Base-by-base conservation (phyloP, 2,797 vertebrate genomes). In the Meda fulgida region DNA sequence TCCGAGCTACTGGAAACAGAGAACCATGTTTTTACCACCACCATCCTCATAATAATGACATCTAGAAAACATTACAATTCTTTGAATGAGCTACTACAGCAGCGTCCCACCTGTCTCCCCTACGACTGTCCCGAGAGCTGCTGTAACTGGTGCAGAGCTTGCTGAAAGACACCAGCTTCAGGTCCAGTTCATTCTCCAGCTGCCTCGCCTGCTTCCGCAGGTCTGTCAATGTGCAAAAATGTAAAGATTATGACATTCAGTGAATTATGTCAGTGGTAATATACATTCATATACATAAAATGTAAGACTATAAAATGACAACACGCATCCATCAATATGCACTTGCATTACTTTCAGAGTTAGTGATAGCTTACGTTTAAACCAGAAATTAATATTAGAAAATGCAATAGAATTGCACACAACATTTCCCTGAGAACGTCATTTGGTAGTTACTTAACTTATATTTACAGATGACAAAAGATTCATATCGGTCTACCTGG, bases 111-210 rank as follows among this genome's bases (percentile, higher is more conserved):
- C 96, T 97, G 91, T 99, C 97, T 92, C 93, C 93, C 93, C 96
- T 94, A 21, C 96, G 95, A 90, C 97, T 97, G 88, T 99, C 98
- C 78, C 98, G 95, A 75, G 91, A 87, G 88, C 94, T 92, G 91
- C 95, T 97, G 92, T 97, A 99, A 93, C 97, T 98, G 89, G 98
- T 99, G 91, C 98, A 99, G 13, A 99, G 94, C 92, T 99, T 99
- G 93, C 98, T 99, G 95, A 99, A 99, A 86, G 98, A 99, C 51
- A 99, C 98, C 89, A 99, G 92, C 90, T 99, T 99, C 90, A 99
- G 92, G 92, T 99, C 98, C 65, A 99, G 96, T 92, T 99, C 98
- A 55, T 98, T 99, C 93, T 99, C 98, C 92, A 99, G 91, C 92
- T 99, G 98, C 86, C 98, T 95, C 55, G 98, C 98, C 93, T 99